Evolutionary conservation across 2,888 invertebrate species (phyloP).

Genomic region (Oithona nana): DNA sequence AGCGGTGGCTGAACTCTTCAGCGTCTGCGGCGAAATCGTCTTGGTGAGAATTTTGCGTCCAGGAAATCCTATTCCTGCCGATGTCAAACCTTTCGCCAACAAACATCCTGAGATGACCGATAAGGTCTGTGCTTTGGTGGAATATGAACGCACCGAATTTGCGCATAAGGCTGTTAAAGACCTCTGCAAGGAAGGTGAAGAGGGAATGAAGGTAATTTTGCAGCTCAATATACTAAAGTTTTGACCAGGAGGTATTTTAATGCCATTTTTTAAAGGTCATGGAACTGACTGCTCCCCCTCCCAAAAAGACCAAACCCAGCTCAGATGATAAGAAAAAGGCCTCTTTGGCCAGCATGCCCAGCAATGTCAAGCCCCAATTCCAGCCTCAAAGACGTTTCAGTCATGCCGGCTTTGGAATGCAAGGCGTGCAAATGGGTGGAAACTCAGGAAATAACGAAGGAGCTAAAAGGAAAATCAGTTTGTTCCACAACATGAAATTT

Average conservation of each 20-base stretch:
- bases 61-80: slow-evolving; percentile 72
- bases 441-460: not conserved
- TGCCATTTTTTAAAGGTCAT: too few relatives aligned
- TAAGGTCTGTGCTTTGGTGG: slow-evolving; percentile 63
- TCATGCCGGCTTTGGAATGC: slow-evolving; percentile 8
- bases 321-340: slow-evolving; percentile 23
- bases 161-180: slow-evolving; percentile 55
- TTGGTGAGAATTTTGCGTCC: slow-evolving; percentile 67
- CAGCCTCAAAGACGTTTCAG: slow-evolving; percentile 1
- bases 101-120: slow-evolving; percentile 72
- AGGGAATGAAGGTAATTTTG: slow-evolving; percentile 28
- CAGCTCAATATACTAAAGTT: too few relatives aligned
- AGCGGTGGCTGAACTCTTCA: slow-evolving; percentile 73
- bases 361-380: not conserved
- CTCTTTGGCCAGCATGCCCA: slow-evolving; percentile 22
- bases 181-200: slow-evolving; percentile 24
- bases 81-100: slow-evolving; percentile 71
- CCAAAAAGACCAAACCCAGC: slow-evolving; percentile 21
- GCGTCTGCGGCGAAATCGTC: slow-evolving; percentile 70
- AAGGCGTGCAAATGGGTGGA: not conserved
- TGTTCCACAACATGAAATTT: slow-evolving; percentile 17
- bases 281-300: slow-evolving; percentile 23
- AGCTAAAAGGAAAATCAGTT: slow-evolving; percentile 4
- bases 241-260: too few relatives aligned
- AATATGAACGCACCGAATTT: slow-evolving; percentile 68